Evolutionary conservation across 2,797 vertebrate genomes (phyloP).

Genomic region (Spondyliosoma cantharus): DNA sequence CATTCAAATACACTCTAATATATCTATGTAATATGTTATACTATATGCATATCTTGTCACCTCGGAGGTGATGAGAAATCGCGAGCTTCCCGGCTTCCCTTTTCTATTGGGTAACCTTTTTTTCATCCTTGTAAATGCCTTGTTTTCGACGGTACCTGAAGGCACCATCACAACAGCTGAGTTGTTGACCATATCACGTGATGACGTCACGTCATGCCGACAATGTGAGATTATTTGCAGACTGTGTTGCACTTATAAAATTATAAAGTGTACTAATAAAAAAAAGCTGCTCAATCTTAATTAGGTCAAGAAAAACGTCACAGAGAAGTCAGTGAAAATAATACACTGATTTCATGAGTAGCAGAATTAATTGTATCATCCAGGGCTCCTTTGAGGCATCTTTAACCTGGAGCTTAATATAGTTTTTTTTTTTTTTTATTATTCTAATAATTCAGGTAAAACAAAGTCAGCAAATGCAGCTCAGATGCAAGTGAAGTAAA

Average conservation of each 20-base stretch:
- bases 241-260: background rate
- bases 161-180: slow-evolving; percentile 75
- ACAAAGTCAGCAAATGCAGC: no score
- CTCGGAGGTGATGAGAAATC: background rate
- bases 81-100: background rate
- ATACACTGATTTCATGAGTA: background rate
- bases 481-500: no score
- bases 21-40: no score
- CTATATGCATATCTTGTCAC: background rate
- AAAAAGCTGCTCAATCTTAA: background rate
- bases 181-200: slow-evolving; percentile 66
- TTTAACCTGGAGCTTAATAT: background rate
- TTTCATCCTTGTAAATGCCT: rapidly evolving
- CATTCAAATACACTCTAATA: no score
- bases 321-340: background rate
- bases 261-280: background rate
- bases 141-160: slow-evolving; percentile 20
- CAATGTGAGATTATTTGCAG: slow-evolving; percentile 17
- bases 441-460: no score
- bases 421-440: no score
- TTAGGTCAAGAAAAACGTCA: background rate
- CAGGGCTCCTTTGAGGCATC: background rate
- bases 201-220: slow-evolving; percentile 62
- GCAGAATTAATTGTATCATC: background rate
- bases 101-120: background rate